Evolutionary conservation across 1,140 invertebrate genomes (phyloP), one percentile per base, ranked within the genome.

Genomic region (Chironomus tepperi): DNA sequence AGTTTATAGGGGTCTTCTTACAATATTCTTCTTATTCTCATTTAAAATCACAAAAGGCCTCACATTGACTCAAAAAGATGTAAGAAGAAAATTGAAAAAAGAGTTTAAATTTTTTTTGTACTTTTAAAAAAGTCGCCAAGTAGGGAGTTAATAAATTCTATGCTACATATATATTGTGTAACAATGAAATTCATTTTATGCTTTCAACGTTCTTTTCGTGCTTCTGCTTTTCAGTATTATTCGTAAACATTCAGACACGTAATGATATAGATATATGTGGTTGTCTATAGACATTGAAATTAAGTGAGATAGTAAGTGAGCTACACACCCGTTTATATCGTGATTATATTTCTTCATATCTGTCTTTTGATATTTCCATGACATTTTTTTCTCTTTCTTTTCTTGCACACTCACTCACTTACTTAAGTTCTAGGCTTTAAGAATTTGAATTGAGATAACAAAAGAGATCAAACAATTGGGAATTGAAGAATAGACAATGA

Each of bases 211-310:
- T 12, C 47, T n/a, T 57, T 57, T 57, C 5, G 24, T 70, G 65
- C 6, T 70, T 18, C 19, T 67, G n/a, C 65, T 70, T 70, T 19
- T 21, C 9, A 9, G 7, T 70, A 18, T 70, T 16, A 19, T 70
- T 70, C 65, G 65, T 70, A 70, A 70, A 70, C 65, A 19, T 70
- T 19, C 6, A 19, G 9, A 16, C 16, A 10, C 19, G 65, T 19
- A 57, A 10, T 10, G 9, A 57, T n/a, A 7, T 70, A 70, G 65
- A 70, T 10, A 18, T 70, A 18, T 21, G 15, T 18, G 2, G n/a
- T n/a, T n/a, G n/a, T 70, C 65, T 21, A 57, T 57, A 57, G 47
- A 57, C 18, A 70, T 70, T 70, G 16, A 70, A 70, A 34, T 34
- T 34, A 34, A 34, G 24, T 57, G n/a, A 57, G 16, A 70, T 21